Percentiles rank a stretch among this genome's conserved stretches.
phyloP scores from a whole-genome alignment of 2,888 invertebrate species.

The Caenorhabditis macrosperma region DNA sequence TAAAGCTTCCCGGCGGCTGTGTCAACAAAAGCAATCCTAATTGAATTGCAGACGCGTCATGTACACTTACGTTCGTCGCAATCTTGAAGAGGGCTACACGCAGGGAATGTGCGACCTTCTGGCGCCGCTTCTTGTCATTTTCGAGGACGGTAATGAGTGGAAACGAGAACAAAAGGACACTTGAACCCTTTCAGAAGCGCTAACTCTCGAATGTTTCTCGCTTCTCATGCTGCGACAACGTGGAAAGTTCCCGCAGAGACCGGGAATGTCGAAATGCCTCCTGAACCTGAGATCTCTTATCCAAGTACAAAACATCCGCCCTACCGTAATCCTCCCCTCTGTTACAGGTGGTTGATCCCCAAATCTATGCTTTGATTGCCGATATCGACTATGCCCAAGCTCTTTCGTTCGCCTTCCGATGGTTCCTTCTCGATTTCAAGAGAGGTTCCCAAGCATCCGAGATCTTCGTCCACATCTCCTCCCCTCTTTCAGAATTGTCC shows the following conservation, averaged over 20 bases:
- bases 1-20: no score
- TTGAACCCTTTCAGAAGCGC: conserved; percentile 85
- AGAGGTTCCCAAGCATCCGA: conserved; percentile 82
- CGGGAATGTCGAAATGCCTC: conserved; percentile 95
- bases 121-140: conserved; percentile 92
- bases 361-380: conserved; percentile 84
- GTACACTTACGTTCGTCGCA: conserved; percentile 94
- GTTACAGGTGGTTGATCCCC: conserved; percentile 80
- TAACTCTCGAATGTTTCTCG: conserved; percentile 92
- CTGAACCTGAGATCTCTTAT: conserved; percentile 90
- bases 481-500: conserved; percentile 87
- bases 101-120: conserved; percentile 98
- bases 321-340: not conserved
- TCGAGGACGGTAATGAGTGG: conserved; percentile 85
- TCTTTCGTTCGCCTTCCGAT: conserved; percentile 97
- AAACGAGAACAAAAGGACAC: not conserved
- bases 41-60: conserved; percentile 62
- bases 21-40: no score
- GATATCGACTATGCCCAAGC: conserved; percentile 92
- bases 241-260: conserved; percentile 92
- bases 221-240: conserved; percentile 92
- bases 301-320: conserved; percentile 79
- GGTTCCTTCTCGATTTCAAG: conserved; percentile 97
- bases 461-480: not conserved
- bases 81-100: conserved; percentile 94